These are phyloP conservation scores for cat (Felis catus) DNA, from an alignment of 2,113 vertebrate genomes.

Conservation along the genomic window DNA sequence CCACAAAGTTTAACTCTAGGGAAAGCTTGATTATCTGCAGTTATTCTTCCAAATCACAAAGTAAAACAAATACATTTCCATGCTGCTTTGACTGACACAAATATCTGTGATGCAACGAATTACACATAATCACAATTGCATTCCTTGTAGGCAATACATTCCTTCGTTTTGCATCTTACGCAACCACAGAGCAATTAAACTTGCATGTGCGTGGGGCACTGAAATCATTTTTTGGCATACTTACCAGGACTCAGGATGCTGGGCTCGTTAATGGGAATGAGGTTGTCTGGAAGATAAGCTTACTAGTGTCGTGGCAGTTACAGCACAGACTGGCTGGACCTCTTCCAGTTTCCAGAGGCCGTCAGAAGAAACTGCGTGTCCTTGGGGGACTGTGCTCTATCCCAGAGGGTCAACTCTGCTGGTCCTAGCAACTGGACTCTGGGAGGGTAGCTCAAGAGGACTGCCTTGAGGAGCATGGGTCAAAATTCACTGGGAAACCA, in stretches of 20 bases:
- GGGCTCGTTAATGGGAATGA: neutral
- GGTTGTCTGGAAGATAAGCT: neutral
- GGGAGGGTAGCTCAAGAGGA: neutral
- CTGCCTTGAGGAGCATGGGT: neutral
- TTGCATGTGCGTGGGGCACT: accelerated
- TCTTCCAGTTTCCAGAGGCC: neutral
- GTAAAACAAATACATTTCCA: neutral
- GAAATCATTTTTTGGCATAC: neutral
- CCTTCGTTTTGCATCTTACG: neutral
- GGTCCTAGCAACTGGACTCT: neutral
- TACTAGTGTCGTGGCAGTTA: neutral
- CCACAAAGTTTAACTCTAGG: neutral
- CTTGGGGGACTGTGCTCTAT: neutral
- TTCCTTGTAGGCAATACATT: neutral
- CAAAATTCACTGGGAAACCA: neutral
- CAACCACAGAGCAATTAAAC: neutral
- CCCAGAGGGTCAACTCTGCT: neutral
- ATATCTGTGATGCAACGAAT: neutral
- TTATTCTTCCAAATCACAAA: conserved; percentile 18
- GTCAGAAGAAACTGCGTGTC: neutral
- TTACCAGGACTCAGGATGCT: neutral
- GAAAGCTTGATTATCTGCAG: neutral
- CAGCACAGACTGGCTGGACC: neutral
- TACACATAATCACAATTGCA: neutral
- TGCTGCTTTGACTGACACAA: neutral